A percentile compares a stretch with the other conserved stretches of the same genome.
These are phyloP conservation scores for Xiphorhynchus erythropygius DNA, from an alignment of 2,797 vertebrate species.

Conservation along the genomic window DNA sequence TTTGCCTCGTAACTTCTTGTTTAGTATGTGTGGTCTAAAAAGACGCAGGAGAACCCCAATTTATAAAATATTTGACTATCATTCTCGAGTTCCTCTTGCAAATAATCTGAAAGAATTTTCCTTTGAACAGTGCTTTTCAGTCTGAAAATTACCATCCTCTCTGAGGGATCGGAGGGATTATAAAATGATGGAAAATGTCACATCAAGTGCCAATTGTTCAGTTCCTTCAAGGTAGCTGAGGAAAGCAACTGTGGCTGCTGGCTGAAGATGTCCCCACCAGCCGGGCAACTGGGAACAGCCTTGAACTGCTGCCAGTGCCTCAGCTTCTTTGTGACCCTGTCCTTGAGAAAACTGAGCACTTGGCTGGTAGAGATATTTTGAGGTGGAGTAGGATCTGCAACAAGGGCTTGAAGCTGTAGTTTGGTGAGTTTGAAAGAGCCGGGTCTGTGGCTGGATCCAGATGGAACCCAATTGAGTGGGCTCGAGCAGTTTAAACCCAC, in stretches of 20 bases:
- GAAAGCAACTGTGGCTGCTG: background rate
- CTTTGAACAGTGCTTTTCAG: background rate
- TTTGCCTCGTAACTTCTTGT: background rate
- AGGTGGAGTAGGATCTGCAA: background rate
- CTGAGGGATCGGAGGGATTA: background rate
- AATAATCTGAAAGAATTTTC: background rate
- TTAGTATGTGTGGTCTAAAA: background rate
- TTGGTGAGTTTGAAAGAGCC: background rate
- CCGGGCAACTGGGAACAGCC: rapidly evolving
- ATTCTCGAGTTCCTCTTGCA: background rate
- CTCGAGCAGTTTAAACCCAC: too few species aligned
- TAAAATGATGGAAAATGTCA: background rate
- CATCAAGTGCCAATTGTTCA: background rate
- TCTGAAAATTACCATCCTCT: background rate
- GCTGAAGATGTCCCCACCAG: background rate
- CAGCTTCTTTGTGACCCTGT: background rate
- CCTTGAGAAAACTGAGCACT: background rate
- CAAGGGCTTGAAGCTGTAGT: background rate
- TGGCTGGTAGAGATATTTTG: too few species aligned
- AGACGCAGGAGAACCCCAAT: rapidly evolving
- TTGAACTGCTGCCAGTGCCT: background rate
- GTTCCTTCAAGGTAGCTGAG: background rate
- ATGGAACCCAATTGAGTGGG: background rate
- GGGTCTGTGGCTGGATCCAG: too few species aligned
- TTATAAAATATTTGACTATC: background rate